Percentiles rank a stretch among this genome's conserved stretches.
These are phyloP conservation scores for Ambastaia sidthimunki DNA, from an alignment of 2,797 vertebrate species.

Conservation along the genomic window DNA sequence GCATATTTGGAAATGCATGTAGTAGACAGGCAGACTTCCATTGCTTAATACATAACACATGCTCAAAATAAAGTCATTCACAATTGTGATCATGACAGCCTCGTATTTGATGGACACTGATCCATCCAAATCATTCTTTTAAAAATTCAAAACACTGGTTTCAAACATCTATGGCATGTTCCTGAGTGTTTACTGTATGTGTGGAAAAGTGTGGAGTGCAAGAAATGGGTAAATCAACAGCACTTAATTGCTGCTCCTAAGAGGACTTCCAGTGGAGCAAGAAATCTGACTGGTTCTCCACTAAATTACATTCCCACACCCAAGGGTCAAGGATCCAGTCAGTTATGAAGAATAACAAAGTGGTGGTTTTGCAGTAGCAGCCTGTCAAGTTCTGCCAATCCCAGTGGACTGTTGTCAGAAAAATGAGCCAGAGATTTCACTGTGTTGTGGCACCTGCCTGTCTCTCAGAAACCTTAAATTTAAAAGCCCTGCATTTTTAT, in stretches of 20 bases:
- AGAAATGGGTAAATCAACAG: constrained; percentile 65
- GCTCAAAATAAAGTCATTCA: constrained; percentile 28
- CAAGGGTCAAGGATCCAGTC: constrained; percentile 65
- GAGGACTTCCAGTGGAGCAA: constrained; percentile 72
- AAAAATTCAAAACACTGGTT: constrained; percentile 40
- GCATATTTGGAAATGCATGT: background rate
- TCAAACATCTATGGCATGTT: constrained; percentile 43
- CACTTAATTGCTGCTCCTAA: constrained; percentile 67
- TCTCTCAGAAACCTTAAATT: background rate
- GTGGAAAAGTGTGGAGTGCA: constrained; percentile 49
- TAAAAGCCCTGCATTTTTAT: background rate
- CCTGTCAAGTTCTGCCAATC: constrained; percentile 46
- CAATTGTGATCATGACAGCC: background rate
- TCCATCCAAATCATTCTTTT: constrained; percentile 55
- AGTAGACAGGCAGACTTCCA: background rate
- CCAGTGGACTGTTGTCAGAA: constrained; percentile 52
- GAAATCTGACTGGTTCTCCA: constrained; percentile 71
- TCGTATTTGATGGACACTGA: constrained; percentile 36
- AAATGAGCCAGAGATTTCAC: constrained; percentile 43
- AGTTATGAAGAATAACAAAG: constrained; percentile 58
- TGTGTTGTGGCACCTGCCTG: background rate
- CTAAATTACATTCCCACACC: constrained; percentile 66
- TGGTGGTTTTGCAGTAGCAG: constrained; percentile 58
- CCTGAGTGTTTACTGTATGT: constrained; percentile 52
- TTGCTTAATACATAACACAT: constrained; percentile 15